Conservation (phyloP, 1,140 invertebrate genomes). For the Drosophila albomicans region DNA sequence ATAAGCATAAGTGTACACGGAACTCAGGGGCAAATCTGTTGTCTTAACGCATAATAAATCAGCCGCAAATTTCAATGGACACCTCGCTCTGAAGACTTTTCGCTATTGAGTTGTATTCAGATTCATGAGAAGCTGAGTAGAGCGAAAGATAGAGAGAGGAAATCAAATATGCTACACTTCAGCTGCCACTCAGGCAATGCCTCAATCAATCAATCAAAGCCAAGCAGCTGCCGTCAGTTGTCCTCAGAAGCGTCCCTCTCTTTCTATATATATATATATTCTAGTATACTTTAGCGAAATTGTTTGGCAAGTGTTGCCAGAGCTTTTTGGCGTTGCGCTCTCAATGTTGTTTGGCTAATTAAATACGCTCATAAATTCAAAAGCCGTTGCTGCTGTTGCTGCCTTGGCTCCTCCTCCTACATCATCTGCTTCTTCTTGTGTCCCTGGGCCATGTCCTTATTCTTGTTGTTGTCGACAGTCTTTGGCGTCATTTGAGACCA, state of each 20-base stretch:
- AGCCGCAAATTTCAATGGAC: conserved; percentile 73
- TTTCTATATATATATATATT: too few relatives aligned
- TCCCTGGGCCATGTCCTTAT: not conserved
- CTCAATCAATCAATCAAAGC: conserved; percentile 79
- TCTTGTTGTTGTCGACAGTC: too few relatives aligned
- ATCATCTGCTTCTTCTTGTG: not conserved
- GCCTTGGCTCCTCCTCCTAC: not conserved
- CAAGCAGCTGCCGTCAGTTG: conserved; percentile 50
- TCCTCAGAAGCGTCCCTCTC: conserved; percentile 8
- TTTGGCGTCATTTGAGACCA: conserved; percentile 20
- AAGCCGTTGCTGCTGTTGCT: conserved; percentile 41
- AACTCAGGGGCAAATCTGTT: conserved; percentile 65
- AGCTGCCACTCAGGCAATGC: conserved; percentile 74
- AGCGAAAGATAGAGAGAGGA: conserved; percentile 9
- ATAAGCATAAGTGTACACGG: conserved; percentile 1
- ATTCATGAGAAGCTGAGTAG: conserved; percentile 29
- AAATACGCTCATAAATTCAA: conserved; percentile 80
- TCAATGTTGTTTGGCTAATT: conserved; percentile 60
- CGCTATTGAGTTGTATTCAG: conserved; percentile 19
- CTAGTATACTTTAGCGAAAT: conserved; percentile 19
- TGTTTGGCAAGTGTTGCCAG: conserved; percentile 46
- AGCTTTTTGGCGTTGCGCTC: conserved; percentile 5
- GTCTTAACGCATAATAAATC: conserved; percentile 82
- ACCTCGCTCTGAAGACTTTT: not conserved
- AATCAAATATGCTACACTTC: conserved; percentile 77